Evolutionary conservation across 1,140 invertebrate species (phyloP).

Genomic region (Brachionus koreanus): DNA sequence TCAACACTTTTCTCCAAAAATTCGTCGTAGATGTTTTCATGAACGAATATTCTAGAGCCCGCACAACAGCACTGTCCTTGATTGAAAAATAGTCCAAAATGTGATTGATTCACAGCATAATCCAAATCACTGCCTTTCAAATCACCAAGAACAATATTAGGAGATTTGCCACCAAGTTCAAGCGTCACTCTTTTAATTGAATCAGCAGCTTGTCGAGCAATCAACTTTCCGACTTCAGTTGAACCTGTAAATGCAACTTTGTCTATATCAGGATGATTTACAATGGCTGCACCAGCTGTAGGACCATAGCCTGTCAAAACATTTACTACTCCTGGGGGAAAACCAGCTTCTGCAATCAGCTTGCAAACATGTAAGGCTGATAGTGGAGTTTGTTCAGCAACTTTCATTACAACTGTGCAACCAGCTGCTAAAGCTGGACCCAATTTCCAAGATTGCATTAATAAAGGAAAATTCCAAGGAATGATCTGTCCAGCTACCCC

Average conservation of each 20-base stretch:
- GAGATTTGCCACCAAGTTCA: constrained; percentile 84
- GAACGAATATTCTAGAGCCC: constrained; percentile 54
- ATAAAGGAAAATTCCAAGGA: constrained; percentile 72
- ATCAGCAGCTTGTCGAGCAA: constrained; percentile 68
- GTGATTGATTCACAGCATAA: constrained; percentile 71
- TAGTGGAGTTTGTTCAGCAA: constrained; percentile 88
- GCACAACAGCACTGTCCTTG: constrained; percentile 61
- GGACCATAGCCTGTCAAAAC: constrained; percentile 49
- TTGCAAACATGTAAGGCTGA: constrained; percentile 75
- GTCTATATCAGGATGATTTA: constrained; percentile 51
- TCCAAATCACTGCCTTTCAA: constrained; percentile 62
- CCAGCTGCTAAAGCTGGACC: constrained; percentile 80
- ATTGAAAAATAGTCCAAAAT: constrained; percentile 73
- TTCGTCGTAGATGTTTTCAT: constrained; percentile 57
- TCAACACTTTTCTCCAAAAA: constrained; percentile 60
- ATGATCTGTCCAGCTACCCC: constrained; percentile 97
- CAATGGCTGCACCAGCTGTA: constrained; percentile 52
- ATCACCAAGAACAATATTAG: constrained; percentile 76
- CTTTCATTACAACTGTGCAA: constrained; percentile 82
- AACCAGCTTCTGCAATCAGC: constrained; percentile 68
- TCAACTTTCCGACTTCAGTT: constrained; percentile 75
- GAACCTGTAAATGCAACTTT: constrained; percentile 81
- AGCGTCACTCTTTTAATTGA: constrained; percentile 80
- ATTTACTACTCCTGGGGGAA: constrained; percentile 50
- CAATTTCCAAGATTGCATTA: constrained; percentile 94